Conservation (phyloP, 1,140 invertebrate genomes). For the Ceratosolen solmsi region DNA sequence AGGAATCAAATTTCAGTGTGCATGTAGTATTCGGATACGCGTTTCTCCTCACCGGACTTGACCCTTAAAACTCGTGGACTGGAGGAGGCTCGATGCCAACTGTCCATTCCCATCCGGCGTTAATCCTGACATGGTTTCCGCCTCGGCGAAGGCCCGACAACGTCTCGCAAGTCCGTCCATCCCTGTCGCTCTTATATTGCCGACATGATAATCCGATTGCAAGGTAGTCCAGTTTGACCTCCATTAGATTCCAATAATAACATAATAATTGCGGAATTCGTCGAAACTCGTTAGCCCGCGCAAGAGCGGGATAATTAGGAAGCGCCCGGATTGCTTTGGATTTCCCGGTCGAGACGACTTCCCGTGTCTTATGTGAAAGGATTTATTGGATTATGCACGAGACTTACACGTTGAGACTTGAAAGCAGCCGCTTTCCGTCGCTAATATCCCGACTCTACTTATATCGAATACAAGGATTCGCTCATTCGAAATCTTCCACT, state of each 20-base stretch:
- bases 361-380: not conserved
- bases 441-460: not conserved
- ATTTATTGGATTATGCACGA: constrained; percentile 18
- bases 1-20: constrained; percentile 32
- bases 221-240: not conserved
- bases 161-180: not conserved
- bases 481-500: not conserved
- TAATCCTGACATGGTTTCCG: constrained; percentile 62
- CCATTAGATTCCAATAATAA: constrained; percentile 64
- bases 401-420: not conserved
- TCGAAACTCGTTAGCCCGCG: constrained; percentile 35
- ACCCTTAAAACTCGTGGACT: not conserved
- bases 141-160: constrained; percentile 46
- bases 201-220: constrained; percentile 60
- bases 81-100: constrained; percentile 9
- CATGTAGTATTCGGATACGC: not conserved
- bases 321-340: constrained; percentile 56
- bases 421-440: not conserved
- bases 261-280: constrained; percentile 61
- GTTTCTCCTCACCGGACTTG: not conserved
- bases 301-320: constrained; percentile 57
- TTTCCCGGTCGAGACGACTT: not conserved
- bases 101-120: constrained; percentile 55
- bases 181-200: constrained; percentile 27
- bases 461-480: not conserved